Base-by-base conservation (phyloP, 2,888 invertebrate species). In the Chymomyza fuscimana region DNA sequence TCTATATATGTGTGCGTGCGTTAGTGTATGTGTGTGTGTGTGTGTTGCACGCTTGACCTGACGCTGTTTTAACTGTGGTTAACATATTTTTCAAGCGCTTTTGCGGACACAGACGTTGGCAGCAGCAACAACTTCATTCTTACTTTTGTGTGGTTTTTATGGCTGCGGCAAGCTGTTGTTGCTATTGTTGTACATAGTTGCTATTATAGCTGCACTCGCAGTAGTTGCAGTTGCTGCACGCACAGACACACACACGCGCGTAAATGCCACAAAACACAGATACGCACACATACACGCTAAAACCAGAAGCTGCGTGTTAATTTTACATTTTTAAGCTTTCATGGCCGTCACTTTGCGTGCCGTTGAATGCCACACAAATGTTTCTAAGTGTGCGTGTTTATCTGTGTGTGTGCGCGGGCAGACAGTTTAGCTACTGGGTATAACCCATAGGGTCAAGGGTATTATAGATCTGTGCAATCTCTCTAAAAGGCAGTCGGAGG, bases 61-160 rank as follows among this genome's bases (percentile, higher is more conserved):
- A 79, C 83, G 84, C 81, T 83, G 87, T 83, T 83, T 83, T 83
- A 83, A 83, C 87, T 85, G 85, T 84, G 85, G 85, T 85, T 85
- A 85, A 85, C 85, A 85, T 87, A 85, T 85, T 87, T 85, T 85
- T 85, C 84, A 85, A 87, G 88, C 85, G 86, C 88, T 87, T 86
- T 87, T 85, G 87, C 77, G 88, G 88, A 79, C 75, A 79, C 67
- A 80, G 73, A 76, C 67, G 50, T 68, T 77, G 79, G 82, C 79
- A 82, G 83, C 81, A 80, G 82, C 88, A 85, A 88, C 84, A 85
- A 88, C 87, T 83, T 83, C 83, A 83, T 83, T 83, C 88, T 86
- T 88, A 87, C 88, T 88, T 83, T 83, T 83, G 88, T 83, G 83
- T 86, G 83, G 83, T 88, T 83, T 88, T 83, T 88, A 88, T 83